A percentile compares a stretch with the other conserved stretches of the same genome.
These are phyloP conservation scores for Spilosoma lubricipeda DNA, from an alignment of 2,888 invertebrate species.

Conservation along the genomic window DNA sequence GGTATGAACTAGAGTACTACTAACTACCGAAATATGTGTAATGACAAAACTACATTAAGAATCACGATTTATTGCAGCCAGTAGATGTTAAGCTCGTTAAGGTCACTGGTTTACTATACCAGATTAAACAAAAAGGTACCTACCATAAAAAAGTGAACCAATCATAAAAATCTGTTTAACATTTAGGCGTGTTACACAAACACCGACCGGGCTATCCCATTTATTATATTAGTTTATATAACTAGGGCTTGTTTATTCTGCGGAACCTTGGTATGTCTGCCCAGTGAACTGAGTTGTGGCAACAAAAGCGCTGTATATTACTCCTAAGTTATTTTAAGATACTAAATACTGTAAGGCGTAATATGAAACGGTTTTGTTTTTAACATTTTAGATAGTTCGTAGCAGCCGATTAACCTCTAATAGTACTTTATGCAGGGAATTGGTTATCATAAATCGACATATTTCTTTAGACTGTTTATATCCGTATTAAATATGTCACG, in stretches of 20 bases:
- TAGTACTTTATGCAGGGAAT: background rate
- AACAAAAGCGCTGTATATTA: constrained; percentile 26
- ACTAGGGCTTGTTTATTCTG: constrained; percentile 22
- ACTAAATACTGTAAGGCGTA: constrained; percentile 31
- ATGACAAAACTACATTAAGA: background rate
- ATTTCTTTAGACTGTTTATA: background rate
- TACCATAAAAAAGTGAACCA: background rate
- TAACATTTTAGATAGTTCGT: background rate
- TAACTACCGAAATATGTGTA: too few relatives aligned
- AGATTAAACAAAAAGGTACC: background rate
- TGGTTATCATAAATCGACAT: background rate
- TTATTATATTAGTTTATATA: constrained; percentile 25
- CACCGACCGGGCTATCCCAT: constrained; percentile 15
- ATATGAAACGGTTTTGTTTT: constrained; percentile 32
- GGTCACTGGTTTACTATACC: background rate
- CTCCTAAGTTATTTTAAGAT: constrained; percentile 41
- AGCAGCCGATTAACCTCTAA: background rate
- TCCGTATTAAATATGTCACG: background rate
- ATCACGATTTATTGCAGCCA: background rate
- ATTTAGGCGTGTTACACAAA: constrained; percentile 10
- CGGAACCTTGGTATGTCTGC: constrained; percentile 22
- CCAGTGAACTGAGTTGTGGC: constrained; percentile 17
- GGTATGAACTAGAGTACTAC: background rate
- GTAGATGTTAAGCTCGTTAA: background rate
- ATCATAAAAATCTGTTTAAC: constrained; percentile 3